These are phyloP conservation scores for Pipa parva DNA, from an alignment of 2,113 vertebrate genomes.

Conservation along the genomic window DNA sequence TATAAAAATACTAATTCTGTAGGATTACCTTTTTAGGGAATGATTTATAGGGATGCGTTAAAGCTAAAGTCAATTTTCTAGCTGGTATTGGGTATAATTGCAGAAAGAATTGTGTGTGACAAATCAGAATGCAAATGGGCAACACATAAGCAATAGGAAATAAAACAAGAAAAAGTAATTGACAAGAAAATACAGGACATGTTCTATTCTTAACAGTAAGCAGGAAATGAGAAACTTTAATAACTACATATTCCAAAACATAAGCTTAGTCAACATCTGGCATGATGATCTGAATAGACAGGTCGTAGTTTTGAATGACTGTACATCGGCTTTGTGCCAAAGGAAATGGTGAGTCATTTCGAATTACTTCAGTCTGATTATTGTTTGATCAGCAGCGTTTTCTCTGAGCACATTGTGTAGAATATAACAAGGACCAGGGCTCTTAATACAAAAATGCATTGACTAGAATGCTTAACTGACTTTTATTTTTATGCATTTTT, in stretches of 20 bases:
- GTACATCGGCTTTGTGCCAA: constrained; percentile 40
- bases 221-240: constrained; percentile 42
- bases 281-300: constrained; percentile 44
- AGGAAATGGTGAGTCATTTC: constrained; percentile 45
- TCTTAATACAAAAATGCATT: constrained; percentile 1
- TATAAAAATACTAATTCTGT: constrained; percentile 5
- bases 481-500: constrained; percentile 1
- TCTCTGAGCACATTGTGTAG: neutral
- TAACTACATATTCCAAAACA: constrained; percentile 44
- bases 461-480: neutral
- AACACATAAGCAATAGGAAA: neutral
- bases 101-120: neutral
- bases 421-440: neutral
- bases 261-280: constrained; percentile 52
- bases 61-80: neutral
- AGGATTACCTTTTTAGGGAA: constrained; percentile 10
- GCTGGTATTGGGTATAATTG: neutral
- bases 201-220: neutral
- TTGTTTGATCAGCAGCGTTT: constrained; percentile 34
- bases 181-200: neutral
- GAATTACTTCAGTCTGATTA: constrained; percentile 36
- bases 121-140: constrained; percentile 18
- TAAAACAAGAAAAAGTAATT: neutral
- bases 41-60: neutral
- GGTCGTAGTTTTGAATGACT: constrained; percentile 49